phyloP scores from a whole-genome alignment of 2,797 vertebrate species.

The Poecilia gillii region DNA sequence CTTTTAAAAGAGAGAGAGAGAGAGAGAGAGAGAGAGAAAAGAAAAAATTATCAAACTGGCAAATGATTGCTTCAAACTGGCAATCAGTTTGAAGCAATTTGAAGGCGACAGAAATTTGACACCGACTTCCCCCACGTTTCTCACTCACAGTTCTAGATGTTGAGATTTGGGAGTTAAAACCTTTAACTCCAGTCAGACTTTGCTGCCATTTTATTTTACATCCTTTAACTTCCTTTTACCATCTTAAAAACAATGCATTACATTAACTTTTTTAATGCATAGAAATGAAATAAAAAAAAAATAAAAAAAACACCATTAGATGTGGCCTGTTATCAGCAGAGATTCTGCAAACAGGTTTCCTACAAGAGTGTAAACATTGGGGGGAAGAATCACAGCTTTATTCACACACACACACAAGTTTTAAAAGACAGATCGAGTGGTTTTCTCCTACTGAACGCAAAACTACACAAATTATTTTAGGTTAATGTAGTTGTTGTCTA shows the following conservation, averaged over 20 bases:
- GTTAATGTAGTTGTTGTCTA: constrained; percentile 31
- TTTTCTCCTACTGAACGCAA: constrained; percentile 30
- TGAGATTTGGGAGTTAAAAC: not conserved
- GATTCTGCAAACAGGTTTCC: not conserved
- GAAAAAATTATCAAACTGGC: not conserved
- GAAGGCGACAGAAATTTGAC: not conserved
- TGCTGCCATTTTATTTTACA: not conserved
- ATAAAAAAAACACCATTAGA: not conserved
- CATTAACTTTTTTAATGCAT: not conserved
- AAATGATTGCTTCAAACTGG: not conserved
- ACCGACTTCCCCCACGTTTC: not conserved
- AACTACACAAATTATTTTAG: not conserved
- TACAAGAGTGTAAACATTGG: not conserved
- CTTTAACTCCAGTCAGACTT: not conserved
- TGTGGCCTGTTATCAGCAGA: not conserved
- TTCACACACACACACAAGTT: not conserved
- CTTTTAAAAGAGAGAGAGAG: not conserved
- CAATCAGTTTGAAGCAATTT: too few relatives aligned
- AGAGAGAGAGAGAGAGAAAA: too few relatives aligned
- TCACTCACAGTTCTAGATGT: not conserved
- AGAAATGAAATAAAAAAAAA: not conserved
- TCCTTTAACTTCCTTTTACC: not conserved
- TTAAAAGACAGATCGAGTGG: constrained; percentile 22
- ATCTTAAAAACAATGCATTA: not conserved
- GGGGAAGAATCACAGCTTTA: not conserved